Evolutionary conservation across 2,888 invertebrate species (phyloP).

Genomic region (Agonum fuliginosum): DNA sequence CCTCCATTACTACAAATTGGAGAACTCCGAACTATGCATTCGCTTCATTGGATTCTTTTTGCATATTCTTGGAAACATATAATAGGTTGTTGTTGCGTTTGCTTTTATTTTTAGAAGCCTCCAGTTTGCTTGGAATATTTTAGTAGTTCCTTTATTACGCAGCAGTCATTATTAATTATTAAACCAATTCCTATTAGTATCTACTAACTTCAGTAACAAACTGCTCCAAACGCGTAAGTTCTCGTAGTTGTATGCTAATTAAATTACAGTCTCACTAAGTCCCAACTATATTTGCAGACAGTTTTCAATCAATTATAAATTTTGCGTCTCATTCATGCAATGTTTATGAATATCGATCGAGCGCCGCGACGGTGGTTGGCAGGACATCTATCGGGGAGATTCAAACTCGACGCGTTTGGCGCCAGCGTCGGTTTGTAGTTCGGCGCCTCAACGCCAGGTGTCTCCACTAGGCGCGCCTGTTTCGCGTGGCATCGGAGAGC

Average conservation of each 20-base stretch:
- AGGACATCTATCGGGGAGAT: slow-evolving; percentile 66
- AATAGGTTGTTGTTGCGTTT: no score
- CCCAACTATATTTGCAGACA: slow-evolving; percentile 31
- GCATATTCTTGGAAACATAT: background rate
- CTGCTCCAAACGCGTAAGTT: no score
- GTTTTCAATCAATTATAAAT: slow-evolving; percentile 51
- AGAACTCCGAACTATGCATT: background rate
- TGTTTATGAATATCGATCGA: slow-evolving; percentile 66
- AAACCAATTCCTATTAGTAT: no score
- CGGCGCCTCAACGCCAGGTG: slow-evolving; percentile 61
- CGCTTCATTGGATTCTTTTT: background rate
- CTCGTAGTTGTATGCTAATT: slow-evolving; percentile 3
- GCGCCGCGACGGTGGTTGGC: slow-evolving; percentile 61
- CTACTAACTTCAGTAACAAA: no score
- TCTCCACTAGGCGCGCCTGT: slow-evolving; percentile 56
- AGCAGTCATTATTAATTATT: background rate
- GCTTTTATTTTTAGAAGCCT: no score
- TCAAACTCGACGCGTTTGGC: slow-evolving; percentile 55
- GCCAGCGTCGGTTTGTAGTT: slow-evolving; percentile 62
- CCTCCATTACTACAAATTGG: slow-evolving; percentile 20
- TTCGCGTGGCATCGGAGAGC: background rate
- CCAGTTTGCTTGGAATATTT: no score
- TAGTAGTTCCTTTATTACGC: no score
- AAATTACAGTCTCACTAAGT: background rate
- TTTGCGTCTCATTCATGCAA: slow-evolving; percentile 43